Conservation (phyloP, 2,113 vertebrate species). For the Azemiops feae region DNA sequence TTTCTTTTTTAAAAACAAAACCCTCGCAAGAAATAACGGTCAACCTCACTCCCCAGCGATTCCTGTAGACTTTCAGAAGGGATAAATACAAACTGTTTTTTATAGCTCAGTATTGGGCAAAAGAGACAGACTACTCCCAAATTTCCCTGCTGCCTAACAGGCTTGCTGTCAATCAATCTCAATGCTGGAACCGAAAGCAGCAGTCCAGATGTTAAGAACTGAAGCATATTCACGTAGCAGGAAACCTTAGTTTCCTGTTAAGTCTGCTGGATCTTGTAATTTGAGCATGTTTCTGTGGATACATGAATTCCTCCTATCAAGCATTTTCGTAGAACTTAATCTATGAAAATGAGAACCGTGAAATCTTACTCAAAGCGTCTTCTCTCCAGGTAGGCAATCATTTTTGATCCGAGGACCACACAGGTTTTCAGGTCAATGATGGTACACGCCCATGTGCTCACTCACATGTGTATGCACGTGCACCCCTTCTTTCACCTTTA, state of each 20-base stretch:
- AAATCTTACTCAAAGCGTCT: background rate
- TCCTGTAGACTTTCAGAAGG: background rate
- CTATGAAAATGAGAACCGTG: background rate
- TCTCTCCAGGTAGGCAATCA: background rate
- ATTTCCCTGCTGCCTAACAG: background rate
- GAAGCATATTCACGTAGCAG: background rate
- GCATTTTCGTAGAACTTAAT: background rate
- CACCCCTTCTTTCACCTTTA: background rate
- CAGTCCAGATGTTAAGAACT: background rate
- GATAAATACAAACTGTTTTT: background rate
- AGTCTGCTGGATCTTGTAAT: background rate
- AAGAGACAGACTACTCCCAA: background rate
- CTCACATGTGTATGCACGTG: background rate
- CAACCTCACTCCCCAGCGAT: background rate
- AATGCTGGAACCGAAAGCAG: background rate
- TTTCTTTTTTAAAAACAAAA: background rate
- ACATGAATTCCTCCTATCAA: background rate
- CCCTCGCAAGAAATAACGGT: background rate
- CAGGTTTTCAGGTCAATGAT: background rate
- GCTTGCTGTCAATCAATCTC: background rate
- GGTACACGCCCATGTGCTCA: background rate
- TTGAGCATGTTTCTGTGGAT: background rate
- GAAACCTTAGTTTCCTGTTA: background rate
- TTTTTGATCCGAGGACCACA: background rate
- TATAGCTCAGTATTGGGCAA: background rate